Base-by-base conservation (phyloP, 2,113 vertebrate species). In the Ctenodactylus gundi region DNA sequence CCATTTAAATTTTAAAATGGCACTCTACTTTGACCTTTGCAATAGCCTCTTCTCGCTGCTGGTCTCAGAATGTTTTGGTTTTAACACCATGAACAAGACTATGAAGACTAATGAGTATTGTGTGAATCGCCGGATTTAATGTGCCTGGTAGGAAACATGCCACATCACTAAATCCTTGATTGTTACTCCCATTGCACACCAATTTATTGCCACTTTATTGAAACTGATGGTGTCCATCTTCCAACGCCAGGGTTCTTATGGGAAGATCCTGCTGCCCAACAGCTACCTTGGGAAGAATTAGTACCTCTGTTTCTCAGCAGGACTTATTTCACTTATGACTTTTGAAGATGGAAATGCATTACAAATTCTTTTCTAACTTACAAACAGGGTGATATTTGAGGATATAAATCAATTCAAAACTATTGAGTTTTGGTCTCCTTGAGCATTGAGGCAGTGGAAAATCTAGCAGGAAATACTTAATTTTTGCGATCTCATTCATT, bases 401-500 rank as follows among this genome's bases (percentile, higher is more conserved):
- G 36, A 18, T 72, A 76, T 31, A 51, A 76, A 23, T 93, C 78
- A 73, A 55, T 76, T 81, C 70, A 57, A 34, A 73, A 49, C 55
- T 36, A n/a, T 25, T 46, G 15, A 58, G 15, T 73, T 85, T 68
- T 25, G 55, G 11, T 85, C 58, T 27, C n/a, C 23, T 57, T 85
- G 73, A 86, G 73, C 51, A 67, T 31, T 81, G 57, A 85, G 44
- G 46, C 31, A 53, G 65, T 44, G 82, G 75, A 84, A 84, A 91
- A 39, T 84, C 64, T 84, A 46, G 44, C 65, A 58, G 39, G n/a
- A 87, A 75, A 62, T 75, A 82, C 21, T 91, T 88, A 75, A 58
- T 49, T 92, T 83, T 68, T 89, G 53, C 34, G 57, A 75, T 83
- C 68, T 72, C 60, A 44, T 65, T 80, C 85, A 81, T 94, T 86